Base-by-base conservation (phyloP, 2,113 vertebrate species). In the Progne subis region DNA sequence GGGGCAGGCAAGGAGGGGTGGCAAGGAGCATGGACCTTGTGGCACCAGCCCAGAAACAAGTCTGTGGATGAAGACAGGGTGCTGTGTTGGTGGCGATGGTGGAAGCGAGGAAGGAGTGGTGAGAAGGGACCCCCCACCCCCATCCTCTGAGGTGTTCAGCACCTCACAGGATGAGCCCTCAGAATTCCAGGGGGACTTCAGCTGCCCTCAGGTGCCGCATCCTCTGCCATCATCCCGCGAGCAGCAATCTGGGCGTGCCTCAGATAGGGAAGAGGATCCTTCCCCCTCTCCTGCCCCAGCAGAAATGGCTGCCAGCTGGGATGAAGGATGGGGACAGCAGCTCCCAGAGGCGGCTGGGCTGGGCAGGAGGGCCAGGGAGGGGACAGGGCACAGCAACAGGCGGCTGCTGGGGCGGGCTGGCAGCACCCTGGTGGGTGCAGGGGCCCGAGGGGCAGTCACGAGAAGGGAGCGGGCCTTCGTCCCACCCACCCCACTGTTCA, bases 41-140 rank as follows among this genome's bases (percentile, higher is more conserved):
- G 44, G 49, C 31, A 89, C 5, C 64, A 81, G 44, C 63, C 76
- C 1, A 5, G n/a, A 49, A 85, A 31, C 11, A 29, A 68, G 15
- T 15, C 37, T 57, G 26, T 50, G 43, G 26, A 53, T 90, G 46
- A 83, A 80, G 26, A 50, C 92, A n/a, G 26, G 21, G 14, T 80
- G 71, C 31, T 52, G 11, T 25, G 20, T 28, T 64, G 61, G 41
- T 31, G 14, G n/a, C 0, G 2, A 50, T 55, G 43, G 47, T 39
- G 79, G 29, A 53, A 79, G 3, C 21, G 14, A 44, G 39, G 43
- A 71, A 55, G 39, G 59, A 63, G 9, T 34, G 53, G 34, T 3
- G 34, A 44, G 11, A 50, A 21, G 21, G 16, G 14, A 43, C 3
- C 2, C 4, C 32, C 3, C 28, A 31, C 2, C 4, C 32, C 3